Base-by-base conservation (phyloP, 2,113 vertebrate species). In the Miniopterus natalensis region DNA sequence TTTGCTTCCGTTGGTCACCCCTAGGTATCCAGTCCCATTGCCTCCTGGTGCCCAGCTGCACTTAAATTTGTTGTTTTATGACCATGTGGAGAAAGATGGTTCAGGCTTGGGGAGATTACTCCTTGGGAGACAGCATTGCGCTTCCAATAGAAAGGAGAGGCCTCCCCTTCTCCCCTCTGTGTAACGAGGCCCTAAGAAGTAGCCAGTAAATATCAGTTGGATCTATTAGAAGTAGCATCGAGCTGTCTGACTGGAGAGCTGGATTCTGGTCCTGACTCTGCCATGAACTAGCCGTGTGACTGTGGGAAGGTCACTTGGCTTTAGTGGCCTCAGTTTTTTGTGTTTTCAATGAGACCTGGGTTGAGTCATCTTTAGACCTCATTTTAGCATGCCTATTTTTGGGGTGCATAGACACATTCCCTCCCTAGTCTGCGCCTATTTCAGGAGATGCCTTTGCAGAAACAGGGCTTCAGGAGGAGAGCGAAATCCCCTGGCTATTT, bases 1-100 rank as follows among this genome's bases (percentile, higher is more conserved):
- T 97, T 92, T 87, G 87, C 88, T 96, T 89, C 84, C 85, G 68
- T 65, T 84, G 83, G 15, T 90, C 90, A 90, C 65, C 86, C 47
- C 84, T 77, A 70, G 51, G 47, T 86, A 7, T 88, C 79, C 57
- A 57, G 51, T 10, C 27, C 53, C n/a, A 3, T 13, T 42, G 74
- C 79, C 84, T 94, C 31, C 42, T 2, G 88, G 68, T 55, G 25
- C 31, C 73, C 75, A 84, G 65, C 90, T 90, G 79, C 47, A 66
- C 73, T 73, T 84, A 75, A 45, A 79, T 79, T 71, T 95, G 90
- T 75, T 95, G 59, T 79, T 90, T 70, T 57, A 74, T n/a, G 51
- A 51, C 36, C 47, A 42, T 66, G 77, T 57, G 47, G 84, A 80
- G 87, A 90, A 68, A 96, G 95, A 80, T 65, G 42, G 71, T 57